phyloP scores from a whole-genome alignment of 2,888 invertebrate species.

The Lordiphosa fenestrarum region DNA sequence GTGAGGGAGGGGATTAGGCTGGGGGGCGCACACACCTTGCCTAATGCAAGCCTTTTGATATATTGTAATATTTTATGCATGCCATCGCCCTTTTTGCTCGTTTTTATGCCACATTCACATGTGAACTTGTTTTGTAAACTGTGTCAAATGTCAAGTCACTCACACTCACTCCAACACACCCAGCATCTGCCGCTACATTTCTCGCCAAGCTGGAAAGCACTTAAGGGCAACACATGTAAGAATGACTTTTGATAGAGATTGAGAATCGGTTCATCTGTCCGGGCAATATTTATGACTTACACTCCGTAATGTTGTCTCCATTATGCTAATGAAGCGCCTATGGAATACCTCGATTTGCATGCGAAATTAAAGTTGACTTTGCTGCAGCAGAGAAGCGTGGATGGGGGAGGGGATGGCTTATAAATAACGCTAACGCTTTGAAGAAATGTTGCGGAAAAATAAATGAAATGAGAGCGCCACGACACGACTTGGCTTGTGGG shows the following conservation, averaged over 20 bases:
- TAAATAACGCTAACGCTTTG: slow-evolving; percentile 54
- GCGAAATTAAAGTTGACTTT: slow-evolving; percentile 2
- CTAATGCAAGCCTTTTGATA: slow-evolving; percentile 65
- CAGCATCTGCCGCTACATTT: slow-evolving; percentile 43
- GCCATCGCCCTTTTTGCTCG: slow-evolving; percentile 26
- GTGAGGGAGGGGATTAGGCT: not conserved
- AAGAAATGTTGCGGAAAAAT: slow-evolving; percentile 49
- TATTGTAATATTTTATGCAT: slow-evolving; percentile 57
- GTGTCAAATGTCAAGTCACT: slow-evolving; percentile 58
- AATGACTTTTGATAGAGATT: not conserved
- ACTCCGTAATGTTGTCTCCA: slow-evolving; percentile 30
- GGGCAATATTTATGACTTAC: slow-evolving; percentile 24
- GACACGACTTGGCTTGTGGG: slow-evolving; percentile 15
- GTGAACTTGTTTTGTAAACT: slow-evolving; percentile 31
- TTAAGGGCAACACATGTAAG: too few species aligned
- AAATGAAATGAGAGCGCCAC: slow-evolving; percentile 43
- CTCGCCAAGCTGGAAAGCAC: too few species aligned
- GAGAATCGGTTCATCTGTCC: too few species aligned
- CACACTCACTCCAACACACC: slow-evolving; percentile 17
- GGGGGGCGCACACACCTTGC: slow-evolving; percentile 28
- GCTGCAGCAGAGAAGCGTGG: not conserved
- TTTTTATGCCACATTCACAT: slow-evolving; percentile 21
- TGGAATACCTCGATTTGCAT: slow-evolving; percentile 11
- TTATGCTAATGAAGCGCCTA: slow-evolving; percentile 35
- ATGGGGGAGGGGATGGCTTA: slow-evolving; percentile 12